phyloP scores from a whole-genome alignment of 2,113 vertebrate genomes.

The Excalfactoria chinensis region DNA sequence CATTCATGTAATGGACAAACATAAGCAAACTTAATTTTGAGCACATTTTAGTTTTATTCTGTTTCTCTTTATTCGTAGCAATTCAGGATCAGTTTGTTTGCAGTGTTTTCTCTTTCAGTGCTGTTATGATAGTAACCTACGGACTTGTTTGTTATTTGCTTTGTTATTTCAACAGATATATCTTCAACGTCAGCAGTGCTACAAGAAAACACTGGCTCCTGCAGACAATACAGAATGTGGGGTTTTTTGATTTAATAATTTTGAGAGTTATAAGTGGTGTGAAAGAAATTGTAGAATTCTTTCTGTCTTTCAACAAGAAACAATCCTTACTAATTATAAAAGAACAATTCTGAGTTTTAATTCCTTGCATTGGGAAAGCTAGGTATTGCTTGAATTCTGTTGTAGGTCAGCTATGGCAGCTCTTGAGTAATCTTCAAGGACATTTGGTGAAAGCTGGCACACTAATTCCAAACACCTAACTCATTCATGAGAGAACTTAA shows the following conservation, averaged over 20 bases:
- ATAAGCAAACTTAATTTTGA: not conserved
- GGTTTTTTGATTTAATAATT: not conserved
- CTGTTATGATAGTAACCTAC: not conserved
- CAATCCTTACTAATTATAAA: not conserved
- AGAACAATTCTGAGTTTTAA: not conserved
- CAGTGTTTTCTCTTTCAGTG: not conserved
- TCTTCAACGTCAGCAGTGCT: slow-evolving; percentile 4
- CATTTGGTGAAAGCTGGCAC: not conserved
- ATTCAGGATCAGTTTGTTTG: not conserved
- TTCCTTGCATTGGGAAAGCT: not conserved
- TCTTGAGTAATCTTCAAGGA: not conserved
- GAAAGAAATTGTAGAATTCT: not conserved
- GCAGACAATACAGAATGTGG: not conserved
- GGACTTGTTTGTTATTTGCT: not conserved
- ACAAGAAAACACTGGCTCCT: not conserved
- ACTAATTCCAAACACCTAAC: not conserved
- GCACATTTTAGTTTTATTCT: not conserved
- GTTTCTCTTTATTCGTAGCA: not conserved
- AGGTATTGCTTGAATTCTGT: slow-evolving; percentile 1
- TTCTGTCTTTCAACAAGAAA: not conserved
- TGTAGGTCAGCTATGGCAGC: slow-evolving; percentile 11
- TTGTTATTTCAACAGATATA: not conserved
- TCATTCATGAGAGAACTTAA: not conserved
- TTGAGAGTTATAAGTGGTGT: not conserved
- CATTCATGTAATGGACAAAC: not conserved